These are phyloP conservation scores for Scalopus aquaticus DNA, from an alignment of 2,113 vertebrate species.

Conservation along the genomic window DNA sequence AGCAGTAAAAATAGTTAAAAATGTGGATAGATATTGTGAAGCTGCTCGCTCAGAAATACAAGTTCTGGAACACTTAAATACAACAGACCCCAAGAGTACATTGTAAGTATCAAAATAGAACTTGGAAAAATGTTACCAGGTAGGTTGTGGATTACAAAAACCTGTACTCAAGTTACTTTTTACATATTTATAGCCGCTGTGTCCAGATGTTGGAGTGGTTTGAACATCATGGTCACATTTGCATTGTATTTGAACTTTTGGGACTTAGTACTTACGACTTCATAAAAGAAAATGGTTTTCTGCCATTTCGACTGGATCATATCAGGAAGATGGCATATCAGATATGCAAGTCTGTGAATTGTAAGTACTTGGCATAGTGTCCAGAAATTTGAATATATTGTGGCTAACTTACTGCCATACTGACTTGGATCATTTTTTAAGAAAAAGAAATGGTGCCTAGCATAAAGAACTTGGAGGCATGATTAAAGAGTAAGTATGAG, in stretches of 20 bases:
- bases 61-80: conserved; percentile 90
- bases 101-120: conserved; percentile 73
- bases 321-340: conserved; percentile 92
- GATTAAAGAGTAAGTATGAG: neutral
- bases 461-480: neutral
- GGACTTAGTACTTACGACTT: conserved; percentile 96
- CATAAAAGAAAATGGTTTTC: conserved; percentile 93
- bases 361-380: conserved; percentile 83
- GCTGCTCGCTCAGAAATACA: conserved; percentile 91
- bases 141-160: neutral
- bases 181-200: conserved; percentile 85
- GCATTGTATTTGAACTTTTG: conserved; percentile 92
- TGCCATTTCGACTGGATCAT: conserved; percentile 91
- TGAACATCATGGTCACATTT: conserved; percentile 91
- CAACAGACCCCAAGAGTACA: conserved; percentile 83
- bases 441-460: neutral
- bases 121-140: neutral
- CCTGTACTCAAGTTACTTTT: neutral
- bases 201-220: conserved; percentile 94
- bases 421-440: neutral
- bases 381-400: neutral
- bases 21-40: conserved; percentile 90
- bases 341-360: conserved; percentile 91
- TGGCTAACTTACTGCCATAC: neutral
- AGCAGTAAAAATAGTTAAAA: conserved; percentile 96